These are phyloP conservation scores for Bellardia pandia DNA, from an alignment of 2,888 invertebrate genomes.

Conservation along the genomic window DNA sequence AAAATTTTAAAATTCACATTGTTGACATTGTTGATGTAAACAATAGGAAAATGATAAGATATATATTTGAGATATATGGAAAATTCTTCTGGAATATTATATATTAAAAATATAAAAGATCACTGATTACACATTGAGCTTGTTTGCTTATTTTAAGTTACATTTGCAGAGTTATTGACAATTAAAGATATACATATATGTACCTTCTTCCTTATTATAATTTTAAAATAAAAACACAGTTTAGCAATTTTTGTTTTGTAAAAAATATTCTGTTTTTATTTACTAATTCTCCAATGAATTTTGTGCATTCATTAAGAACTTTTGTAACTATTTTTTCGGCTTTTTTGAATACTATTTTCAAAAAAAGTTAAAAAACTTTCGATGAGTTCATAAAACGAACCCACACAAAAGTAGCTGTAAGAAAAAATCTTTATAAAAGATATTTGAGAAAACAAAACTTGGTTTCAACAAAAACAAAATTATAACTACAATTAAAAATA, in stretches of 20 bases:
- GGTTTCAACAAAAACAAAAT: conserved; percentile 62
- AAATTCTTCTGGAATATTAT: too few relatives aligned
- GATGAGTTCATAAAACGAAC: conserved; percentile 71
- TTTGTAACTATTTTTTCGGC: conserved; percentile 19
- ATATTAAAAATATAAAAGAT: too few relatives aligned
- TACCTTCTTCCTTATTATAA: background rate
- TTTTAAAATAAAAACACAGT: conserved; percentile 51
- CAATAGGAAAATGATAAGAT: too few relatives aligned
- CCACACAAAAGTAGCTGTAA: conserved; percentile 67
- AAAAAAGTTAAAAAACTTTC: conserved; percentile 45
- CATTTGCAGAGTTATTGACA: too few relatives aligned
- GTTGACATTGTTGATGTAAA: too few relatives aligned
- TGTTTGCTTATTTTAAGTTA: too few relatives aligned
- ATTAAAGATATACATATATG: background rate
- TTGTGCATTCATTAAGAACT: conserved; percentile 41
- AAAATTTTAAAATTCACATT: too few relatives aligned
- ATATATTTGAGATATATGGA: too few relatives aligned
- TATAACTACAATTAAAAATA: conserved; percentile 58
- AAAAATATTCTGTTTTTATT: conserved; percentile 64
- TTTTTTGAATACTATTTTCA: conserved; percentile 44
- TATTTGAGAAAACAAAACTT: conserved; percentile 49
- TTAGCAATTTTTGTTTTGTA: conserved; percentile 58
- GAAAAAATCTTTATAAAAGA: conserved; percentile 73
- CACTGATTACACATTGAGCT: too few relatives aligned
- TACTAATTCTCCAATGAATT: conserved; percentile 62